Evolutionary conservation across 1,140 invertebrate genomes (phyloP).

Genomic region (Zophobas morio): DNA sequence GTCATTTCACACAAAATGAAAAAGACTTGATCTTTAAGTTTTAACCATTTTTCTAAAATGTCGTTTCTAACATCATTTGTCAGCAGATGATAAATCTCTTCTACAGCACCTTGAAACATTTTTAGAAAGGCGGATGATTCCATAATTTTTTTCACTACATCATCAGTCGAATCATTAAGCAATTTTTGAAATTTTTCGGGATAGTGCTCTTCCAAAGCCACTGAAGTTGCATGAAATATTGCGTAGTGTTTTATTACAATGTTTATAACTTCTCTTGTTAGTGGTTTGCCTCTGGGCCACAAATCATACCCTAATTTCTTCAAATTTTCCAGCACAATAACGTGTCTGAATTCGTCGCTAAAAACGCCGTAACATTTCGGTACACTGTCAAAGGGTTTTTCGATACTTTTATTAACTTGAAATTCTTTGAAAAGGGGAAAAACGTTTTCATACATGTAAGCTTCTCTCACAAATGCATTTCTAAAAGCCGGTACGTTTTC

Average conservation of each 20-base stretch:
- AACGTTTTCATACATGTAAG: conserved; percentile 6
- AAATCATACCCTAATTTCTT: background rate
- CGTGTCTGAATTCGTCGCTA: background rate
- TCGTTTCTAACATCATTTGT: too few species aligned
- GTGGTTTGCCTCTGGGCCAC: background rate
- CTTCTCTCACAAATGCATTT: background rate
- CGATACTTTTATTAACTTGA: background rate
- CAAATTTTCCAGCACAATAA: conserved; percentile 28
- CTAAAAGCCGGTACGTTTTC: too few species aligned
- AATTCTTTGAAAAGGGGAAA: conserved; percentile 18
- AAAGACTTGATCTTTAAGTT: too few species aligned
- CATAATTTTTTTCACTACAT: background rate
- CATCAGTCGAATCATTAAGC: background rate
- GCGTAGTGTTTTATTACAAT: conserved; percentile 12
- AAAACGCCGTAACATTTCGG: conserved; percentile 28
- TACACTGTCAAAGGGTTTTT: conserved; percentile 13
- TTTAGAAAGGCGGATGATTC: background rate
- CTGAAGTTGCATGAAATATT: conserved; percentile 14
- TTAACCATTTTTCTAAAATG: too few species aligned
- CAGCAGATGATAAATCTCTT: too few species aligned
- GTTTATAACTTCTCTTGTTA: conserved; percentile 13
- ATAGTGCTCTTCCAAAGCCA: background rate
- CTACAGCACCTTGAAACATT: background rate
- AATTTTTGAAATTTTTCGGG: background rate
- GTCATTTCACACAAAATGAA: too few species aligned